Base-by-base conservation (phyloP, 2,888 invertebrate genomes). In the Pollenia labialis region DNA sequence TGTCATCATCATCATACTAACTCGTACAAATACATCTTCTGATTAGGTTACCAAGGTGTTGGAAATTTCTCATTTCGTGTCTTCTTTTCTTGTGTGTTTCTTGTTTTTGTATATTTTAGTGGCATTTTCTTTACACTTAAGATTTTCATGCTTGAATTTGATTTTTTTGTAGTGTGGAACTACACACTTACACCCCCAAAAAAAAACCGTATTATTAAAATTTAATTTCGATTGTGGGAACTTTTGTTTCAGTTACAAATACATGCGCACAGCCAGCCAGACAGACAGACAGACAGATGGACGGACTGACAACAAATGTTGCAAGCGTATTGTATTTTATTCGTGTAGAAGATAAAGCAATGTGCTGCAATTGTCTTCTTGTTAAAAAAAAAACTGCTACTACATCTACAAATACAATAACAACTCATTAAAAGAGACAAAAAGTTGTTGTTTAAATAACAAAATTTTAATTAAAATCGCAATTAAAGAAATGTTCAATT, bases 1-100 rank as follows among this genome's bases (percentile, higher is more conserved):
- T 44, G 58, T 56, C 48, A 16, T 32, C 8, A 16, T 32, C 8
- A 54, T 62, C 44, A 68, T 46, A n/a, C 14, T n/a, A 69, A 56
- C 32, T 52, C 16, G 16, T 66, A 44, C 62, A 56, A 62, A 68
- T 50, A 42, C 58, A 50, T 77, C 77, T 77, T 84, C 44, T 81
- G 87, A 79, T 87, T 87, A 74, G 87, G 87, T 87, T 84, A 87
- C 81, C 81, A 84, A 87, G 87, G 84, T 68, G 84, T 77, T 87
- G 77, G 81, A 76, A 81, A 74, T 50, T 60, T 87, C 79, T 82
- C 56, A 32, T 42, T 14, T 18, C 54, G 32, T 56, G 4, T 66
- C 18, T 10, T 10, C 6, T 75, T 50, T 54, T 23, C 1, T 76
- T 46, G 1, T 9, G 10, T 18, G 7, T 71, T 54, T 62, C 46